These are phyloP conservation scores for Nipponacmea schrenckii DNA, from an alignment of 2,888 invertebrate genomes.

Conservation along the genomic window DNA sequence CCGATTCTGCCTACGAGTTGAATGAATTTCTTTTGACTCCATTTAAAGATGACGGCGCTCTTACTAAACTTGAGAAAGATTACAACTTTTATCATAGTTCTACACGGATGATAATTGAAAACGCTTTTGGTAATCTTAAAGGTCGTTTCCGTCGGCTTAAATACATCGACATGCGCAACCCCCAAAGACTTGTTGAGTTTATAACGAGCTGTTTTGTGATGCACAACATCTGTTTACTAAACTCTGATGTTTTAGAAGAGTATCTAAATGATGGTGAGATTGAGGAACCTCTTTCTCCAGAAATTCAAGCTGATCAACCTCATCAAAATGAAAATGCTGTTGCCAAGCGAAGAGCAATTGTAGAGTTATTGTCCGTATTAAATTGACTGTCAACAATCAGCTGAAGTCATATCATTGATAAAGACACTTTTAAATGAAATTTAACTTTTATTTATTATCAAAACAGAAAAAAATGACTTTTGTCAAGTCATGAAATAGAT, in stretches of 20 bases:
- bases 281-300: neutral
- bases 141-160: slow-evolving; percentile 11
- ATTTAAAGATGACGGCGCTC: slow-evolving; percentile 2
- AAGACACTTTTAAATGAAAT: neutral
- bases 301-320: neutral
- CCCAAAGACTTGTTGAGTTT: slow-evolving; percentile 5
- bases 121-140: slow-evolving; percentile 11
- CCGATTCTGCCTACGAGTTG: neutral
- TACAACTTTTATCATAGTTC: slow-evolving; percentile 9
- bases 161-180: slow-evolving; percentile 8
- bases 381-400: neutral
- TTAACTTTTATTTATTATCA: neutral
- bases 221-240: slow-evolving; percentile 9
- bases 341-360: slow-evolving; percentile 3
- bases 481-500: neutral
- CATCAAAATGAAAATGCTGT: slow-evolving; percentile 4
- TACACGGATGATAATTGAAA: slow-evolving; percentile 4
- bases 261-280: slow-evolving; percentile 2
- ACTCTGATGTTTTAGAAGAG: slow-evolving; percentile 9
- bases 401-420: neutral
- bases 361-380: neutral
- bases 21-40: neutral
- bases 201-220: slow-evolving; percentile 7
- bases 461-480: slow-evolving; percentile 1
- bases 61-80: slow-evolving; percentile 1